These are phyloP conservation scores for Ardeotis arabs DNA, from an alignment of 2,113 vertebrate genomes.

Conservation along the genomic window DNA sequence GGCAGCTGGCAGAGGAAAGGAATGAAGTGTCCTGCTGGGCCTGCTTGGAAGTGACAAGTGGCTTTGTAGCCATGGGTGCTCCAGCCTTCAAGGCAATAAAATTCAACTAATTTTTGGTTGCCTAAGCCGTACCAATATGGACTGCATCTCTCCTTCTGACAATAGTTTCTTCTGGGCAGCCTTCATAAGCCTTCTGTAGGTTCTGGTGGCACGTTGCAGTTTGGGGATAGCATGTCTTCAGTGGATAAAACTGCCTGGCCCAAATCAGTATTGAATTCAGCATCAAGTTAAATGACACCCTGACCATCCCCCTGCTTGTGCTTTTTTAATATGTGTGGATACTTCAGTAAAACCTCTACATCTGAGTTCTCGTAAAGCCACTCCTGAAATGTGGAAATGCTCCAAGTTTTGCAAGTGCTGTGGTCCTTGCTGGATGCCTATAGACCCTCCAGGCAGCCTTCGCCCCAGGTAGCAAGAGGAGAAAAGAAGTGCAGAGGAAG, in stretches of 20 bases:
- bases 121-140: neutral
- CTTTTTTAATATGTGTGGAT: neutral
- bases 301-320: neutral
- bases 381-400: neutral
- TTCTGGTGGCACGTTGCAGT: neutral
- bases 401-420: neutral
- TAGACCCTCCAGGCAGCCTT: neutral
- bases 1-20: neutral
- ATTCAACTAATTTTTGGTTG: neutral
- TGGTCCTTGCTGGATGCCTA: neutral
- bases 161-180: neutral
- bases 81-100: neutral
- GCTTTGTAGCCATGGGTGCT: neutral
- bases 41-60: neutral
- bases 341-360: neutral
- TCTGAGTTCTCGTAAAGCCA: neutral
- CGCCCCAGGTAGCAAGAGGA: accelerated
- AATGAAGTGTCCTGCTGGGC: neutral
- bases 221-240: neutral
- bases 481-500: neutral
- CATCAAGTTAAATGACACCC: neutral
- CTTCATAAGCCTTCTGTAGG: neutral
- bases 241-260: neutral
- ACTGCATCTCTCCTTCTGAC: neutral
- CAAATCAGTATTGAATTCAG: neutral